These are phyloP conservation scores for Piaya cayana DNA, from an alignment of 2,113 vertebrate genomes.

Conservation along the genomic window DNA sequence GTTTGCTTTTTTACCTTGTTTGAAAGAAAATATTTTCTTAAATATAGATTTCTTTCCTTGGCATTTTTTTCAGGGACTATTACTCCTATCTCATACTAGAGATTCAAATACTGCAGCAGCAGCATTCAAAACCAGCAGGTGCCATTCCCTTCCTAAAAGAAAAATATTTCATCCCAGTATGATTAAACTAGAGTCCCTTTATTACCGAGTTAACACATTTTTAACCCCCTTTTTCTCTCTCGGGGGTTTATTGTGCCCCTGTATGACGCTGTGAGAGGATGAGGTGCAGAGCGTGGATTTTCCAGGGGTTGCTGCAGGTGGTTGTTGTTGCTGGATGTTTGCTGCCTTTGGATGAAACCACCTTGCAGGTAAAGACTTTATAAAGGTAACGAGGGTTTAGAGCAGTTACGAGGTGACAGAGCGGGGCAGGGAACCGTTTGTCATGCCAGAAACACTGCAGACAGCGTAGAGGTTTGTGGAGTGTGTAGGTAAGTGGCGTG, in stretches of 20 bases:
- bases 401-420: not conserved
- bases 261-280: fast-evolving
- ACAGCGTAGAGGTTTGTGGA: not conserved
- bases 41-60: not conserved
- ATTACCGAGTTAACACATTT: not conserved
- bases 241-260: not conserved
- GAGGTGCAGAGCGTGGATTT: not conserved
- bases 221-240: not conserved
- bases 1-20: not conserved
- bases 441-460: not conserved
- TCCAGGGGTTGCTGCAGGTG: not conserved
- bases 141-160: not conserved
- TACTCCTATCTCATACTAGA: not conserved
- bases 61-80: not conserved
- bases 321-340: not conserved
- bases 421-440: not conserved
- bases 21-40: not conserved
- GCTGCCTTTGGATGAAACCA: not conserved
- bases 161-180: not conserved
- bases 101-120: not conserved
- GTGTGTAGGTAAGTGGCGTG: not conserved
- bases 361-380: not conserved
- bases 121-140: not conserved
- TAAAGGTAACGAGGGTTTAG: not conserved
- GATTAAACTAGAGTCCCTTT: not conserved